A percentile compares a stretch with the other conserved stretches of the same genome.
Conservation (phyloP, 2,888 invertebrate species). For the Dione vanillae region DNA sequence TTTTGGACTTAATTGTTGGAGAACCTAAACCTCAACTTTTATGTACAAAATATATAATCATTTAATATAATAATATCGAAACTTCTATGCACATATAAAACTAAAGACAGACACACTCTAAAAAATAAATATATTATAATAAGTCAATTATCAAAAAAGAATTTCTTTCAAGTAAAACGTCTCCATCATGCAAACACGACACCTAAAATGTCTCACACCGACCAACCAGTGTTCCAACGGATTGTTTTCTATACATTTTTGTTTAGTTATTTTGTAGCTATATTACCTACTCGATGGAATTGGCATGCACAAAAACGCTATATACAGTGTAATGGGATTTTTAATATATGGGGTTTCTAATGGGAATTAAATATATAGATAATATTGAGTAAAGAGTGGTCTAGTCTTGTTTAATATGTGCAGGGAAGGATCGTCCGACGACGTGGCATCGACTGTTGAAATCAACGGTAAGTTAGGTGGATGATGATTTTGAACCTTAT, state of each 20-base stretch:
- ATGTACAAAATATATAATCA: constrained; percentile 58
- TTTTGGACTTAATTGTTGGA: constrained; percentile 39
- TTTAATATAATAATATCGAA: constrained; percentile 58
- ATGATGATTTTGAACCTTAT: constrained; percentile 10
- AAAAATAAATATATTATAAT: constrained; percentile 53
- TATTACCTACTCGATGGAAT: constrained; percentile 62
- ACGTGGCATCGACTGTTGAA: constrained; percentile 49
- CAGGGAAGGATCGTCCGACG: constrained; percentile 72
- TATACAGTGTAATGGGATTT: constrained; percentile 49
- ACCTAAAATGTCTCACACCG: constrained; percentile 47
- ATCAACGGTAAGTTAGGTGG: constrained; percentile 57
- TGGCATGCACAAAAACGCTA: constrained; percentile 80
- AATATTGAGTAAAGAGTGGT: constrained; percentile 77
- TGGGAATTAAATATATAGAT: constrained; percentile 47
- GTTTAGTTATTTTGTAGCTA: constrained; percentile 72
- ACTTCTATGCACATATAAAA: constrained; percentile 84
- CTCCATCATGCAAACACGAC: constrained; percentile 25
- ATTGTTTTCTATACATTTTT: constrained; percentile 53
- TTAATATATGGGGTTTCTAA: constrained; percentile 50
- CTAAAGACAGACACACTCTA: constrained; percentile 83
- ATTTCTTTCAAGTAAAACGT: constrained; percentile 17
- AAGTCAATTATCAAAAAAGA: constrained; percentile 45
- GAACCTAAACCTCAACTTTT: constrained; percentile 58
- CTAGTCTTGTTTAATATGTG: constrained; percentile 83
- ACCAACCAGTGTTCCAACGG: constrained; percentile 47